Evolutionary conservation across 2,113 vertebrate species (phyloP), one percentile per base, ranked within the genome.

Genomic region (Fulmarus glacialis): DNA sequence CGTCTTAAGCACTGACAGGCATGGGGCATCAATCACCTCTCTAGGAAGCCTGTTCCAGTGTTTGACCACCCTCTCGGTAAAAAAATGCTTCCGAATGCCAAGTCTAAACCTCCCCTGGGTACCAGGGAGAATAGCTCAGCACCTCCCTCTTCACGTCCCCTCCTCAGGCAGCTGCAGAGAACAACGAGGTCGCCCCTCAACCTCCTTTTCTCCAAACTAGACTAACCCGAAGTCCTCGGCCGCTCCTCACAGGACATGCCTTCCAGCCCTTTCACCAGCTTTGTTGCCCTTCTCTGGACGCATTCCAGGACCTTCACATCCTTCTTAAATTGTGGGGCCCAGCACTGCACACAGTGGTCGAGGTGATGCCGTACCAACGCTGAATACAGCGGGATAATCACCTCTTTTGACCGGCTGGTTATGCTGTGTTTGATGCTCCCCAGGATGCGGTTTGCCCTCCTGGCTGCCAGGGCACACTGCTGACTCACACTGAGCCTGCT

Each of bases 51-150:
- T 29, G 3, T 71, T 43, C 6, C 15, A 60, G 53, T 11, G 8
- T 45, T 15, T 43, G 26, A 27, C 27, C 34, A 27, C 18, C 9
- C 10, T 27, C 55, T 17, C 0, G 0, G 27, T 27, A 53, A 63
- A n/a, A 18, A 62, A 88, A 34, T 9, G 4, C 4, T 52, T 45
- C 29, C 17, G 13, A 5, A 32, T 19, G 19, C 9, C 23, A 15
- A 36, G 11, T 7, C 18, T 17, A 4, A 43, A 43, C 15, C 20
- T 70, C 10, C 5, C 43, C 7, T 47, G 27, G 24, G 5, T 22
- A 12, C 8, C 19, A 53, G 24, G 29, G 32, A 66, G 42, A 62
- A 47, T 36, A 26, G 11, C 1, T 16, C 77, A 67, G 36, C 24
- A 58, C 3, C 12, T 34, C 32, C 12, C 17, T 53, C 26, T 63